phyloP scores from a whole-genome alignment of 2,888 invertebrate species.

The Parochlus steinenii region DNA sequence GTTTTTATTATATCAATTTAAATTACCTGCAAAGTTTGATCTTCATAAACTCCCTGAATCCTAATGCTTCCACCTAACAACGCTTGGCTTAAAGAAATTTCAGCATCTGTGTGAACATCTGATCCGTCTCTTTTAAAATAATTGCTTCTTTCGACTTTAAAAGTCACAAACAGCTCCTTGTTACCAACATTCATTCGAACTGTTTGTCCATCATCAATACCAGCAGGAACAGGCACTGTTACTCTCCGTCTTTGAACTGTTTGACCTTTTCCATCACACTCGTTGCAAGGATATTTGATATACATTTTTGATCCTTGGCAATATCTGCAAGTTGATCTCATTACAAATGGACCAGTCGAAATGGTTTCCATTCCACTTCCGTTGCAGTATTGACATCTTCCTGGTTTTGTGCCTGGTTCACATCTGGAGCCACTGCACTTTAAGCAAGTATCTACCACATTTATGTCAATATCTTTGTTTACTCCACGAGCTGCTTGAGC shows the following conservation, averaged over 20 bases:
- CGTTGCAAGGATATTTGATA: conserved; percentile 78
- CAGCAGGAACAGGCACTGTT: conserved; percentile 87
- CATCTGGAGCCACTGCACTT: conserved; percentile 75
- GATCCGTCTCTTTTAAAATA: conserved; percentile 87
- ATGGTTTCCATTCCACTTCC: conserved; percentile 94
- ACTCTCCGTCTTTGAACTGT: conserved; percentile 76
- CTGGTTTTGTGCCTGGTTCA: conserved; percentile 82
- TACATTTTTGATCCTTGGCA: conserved; percentile 75
- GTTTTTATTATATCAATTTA: not conserved
- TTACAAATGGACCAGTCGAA: conserved; percentile 84
- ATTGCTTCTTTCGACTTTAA: conserved; percentile 74
- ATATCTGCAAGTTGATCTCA: conserved; percentile 87
- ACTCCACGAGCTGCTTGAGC: conserved; percentile 89
- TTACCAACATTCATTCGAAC: conserved; percentile 83
- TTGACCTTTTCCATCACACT: conserved; percentile 88
- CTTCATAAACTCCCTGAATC: conserved; percentile 89
- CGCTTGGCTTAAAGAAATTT: conserved; percentile 81
- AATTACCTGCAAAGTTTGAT: conserved; percentile 70
- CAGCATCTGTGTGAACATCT: conserved; percentile 90
- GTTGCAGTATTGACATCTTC: conserved; percentile 81
- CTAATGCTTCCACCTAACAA: conserved; percentile 83
- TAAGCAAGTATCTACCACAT: conserved; percentile 82
- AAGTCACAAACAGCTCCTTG: conserved; percentile 86
- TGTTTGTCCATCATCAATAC: conserved; percentile 94
- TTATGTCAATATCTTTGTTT: conserved; percentile 82